A percentile compares a stretch with the other conserved stretches of the same genome.
Evolutionary conservation across 2,113 vertebrate genomes (phyloP).

Genomic region (Archilochus colubris): DNA sequence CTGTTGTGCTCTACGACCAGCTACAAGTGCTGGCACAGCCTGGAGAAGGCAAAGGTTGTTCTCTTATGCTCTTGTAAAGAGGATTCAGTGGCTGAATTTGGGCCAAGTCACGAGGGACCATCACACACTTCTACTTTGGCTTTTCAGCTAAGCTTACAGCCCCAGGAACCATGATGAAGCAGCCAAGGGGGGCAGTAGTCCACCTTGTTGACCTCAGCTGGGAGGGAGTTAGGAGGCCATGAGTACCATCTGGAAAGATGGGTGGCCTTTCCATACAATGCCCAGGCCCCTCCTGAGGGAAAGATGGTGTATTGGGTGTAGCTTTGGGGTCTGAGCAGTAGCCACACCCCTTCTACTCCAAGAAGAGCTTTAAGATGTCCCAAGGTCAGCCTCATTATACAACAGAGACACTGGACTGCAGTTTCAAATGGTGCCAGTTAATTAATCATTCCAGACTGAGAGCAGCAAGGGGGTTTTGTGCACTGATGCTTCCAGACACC

Average conservation of each 20-base stretch:
- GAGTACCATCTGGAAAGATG: not conserved
- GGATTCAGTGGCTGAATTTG: not conserved
- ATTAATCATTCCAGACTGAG: slow-evolving; percentile 40
- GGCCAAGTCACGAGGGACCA: not conserved
- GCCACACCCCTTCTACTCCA: not conserved
- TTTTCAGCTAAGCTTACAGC: not conserved
- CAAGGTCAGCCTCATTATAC: not conserved
- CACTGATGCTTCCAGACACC: slow-evolving; percentile 14
- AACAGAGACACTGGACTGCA: not conserved
- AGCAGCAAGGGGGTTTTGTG: not conserved
- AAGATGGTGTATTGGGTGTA: not conserved
- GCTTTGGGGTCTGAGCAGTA: not conserved
- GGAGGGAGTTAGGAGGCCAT: not conserved
- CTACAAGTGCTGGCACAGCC: accelerated
- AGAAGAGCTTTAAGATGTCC: not conserved
- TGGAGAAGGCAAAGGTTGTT: not conserved
- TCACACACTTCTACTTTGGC: not conserved
- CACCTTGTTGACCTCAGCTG: not conserved
- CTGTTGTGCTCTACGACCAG: not conserved
- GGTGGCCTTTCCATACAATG: not conserved
- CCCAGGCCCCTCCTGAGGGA: not conserved
- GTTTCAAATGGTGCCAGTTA: not conserved
- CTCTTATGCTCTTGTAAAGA: not conserved
- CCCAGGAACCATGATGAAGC: not conserved
- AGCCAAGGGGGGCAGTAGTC: not conserved